A percentile compares a stretch with the other conserved stretches of the same genome.
phyloP scores from a whole-genome alignment of 2,113 vertebrate genomes.

The Leucopsar rothschildi region DNA sequence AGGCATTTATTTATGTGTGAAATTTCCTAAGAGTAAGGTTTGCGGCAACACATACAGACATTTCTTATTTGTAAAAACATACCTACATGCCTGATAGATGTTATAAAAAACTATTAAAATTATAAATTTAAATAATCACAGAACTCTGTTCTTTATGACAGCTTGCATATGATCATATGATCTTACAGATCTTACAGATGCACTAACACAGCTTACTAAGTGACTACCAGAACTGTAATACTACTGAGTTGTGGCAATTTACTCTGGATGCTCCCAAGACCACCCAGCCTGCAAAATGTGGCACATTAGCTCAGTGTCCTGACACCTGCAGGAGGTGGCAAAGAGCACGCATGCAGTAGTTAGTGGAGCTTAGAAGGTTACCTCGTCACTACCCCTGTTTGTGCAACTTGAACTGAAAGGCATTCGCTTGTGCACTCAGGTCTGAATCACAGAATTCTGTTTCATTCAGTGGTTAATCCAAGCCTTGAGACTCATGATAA shows the following conservation, averaged over 20 bases:
- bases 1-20: neutral
- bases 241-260: neutral
- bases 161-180: neutral
- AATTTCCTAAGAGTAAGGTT: neutral
- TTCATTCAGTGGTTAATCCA: neutral
- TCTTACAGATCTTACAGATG: neutral
- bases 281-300: neutral
- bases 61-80: neutral
- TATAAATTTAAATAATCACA: neutral
- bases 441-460: neutral
- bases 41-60: neutral
- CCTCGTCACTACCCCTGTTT: accelerated
- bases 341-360: neutral
- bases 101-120: neutral
- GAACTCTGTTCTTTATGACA: neutral
- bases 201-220: neutral
- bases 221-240: neutral
- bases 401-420: neutral
- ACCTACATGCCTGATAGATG: neutral
- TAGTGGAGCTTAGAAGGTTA: neutral
- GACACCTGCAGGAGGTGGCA: neutral
- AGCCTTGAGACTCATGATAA: neutral
- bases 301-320: neutral
- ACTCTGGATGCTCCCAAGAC: neutral
- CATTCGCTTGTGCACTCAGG: neutral